A percentile compares a stretch with the other conserved stretches of the same genome.
Evolutionary conservation across 2,797 vertebrate genomes (phyloP).

Genomic region (Chelon auratus): DNA sequence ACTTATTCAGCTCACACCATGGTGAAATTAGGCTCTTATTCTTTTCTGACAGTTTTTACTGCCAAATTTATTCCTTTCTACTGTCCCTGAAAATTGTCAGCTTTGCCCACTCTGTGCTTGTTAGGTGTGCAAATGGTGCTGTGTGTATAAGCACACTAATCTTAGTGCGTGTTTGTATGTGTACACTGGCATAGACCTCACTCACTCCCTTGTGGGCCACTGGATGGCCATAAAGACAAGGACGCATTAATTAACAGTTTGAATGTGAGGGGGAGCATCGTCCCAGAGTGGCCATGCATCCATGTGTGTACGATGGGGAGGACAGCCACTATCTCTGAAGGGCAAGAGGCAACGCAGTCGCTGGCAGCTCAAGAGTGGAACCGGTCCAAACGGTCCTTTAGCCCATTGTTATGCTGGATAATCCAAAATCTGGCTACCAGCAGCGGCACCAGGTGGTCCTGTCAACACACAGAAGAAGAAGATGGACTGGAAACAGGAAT

Average conservation of each 20-base stretch:
- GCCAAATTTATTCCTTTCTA: conserved; percentile 53
- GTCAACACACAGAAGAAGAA: conserved; percentile 69
- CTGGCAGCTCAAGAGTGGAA: conserved; percentile 57
- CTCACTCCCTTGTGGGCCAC: conserved; percentile 53
- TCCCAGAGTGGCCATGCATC: conserved; percentile 60
- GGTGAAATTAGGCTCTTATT: conserved; percentile 51
- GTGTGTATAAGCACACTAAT: conserved; percentile 19
- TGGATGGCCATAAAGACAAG: conserved; percentile 75
- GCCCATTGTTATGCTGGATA: conserved; percentile 72
- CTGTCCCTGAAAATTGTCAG: conserved; percentile 62
- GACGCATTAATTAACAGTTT: conserved; percentile 78
- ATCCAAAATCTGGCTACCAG: conserved; percentile 70
- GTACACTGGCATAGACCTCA: conserved; percentile 42
- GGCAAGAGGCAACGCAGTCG: conserved; percentile 66
- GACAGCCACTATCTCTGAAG: conserved; percentile 65
- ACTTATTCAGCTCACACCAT: conserved; percentile 25
- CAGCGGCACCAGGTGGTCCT: conserved; percentile 71
- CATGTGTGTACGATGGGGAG: conserved; percentile 51
- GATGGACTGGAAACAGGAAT: conserved; percentile 58
- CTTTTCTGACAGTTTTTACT: conserved; percentile 53
- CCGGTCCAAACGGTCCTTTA: conserved; percentile 68
- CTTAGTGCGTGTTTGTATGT: conserved; percentile 35
- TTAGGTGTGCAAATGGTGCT: conserved; percentile 38
- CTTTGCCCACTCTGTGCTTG: conserved; percentile 53
- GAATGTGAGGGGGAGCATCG: conserved; percentile 47